phyloP scores from a whole-genome alignment of 1,140 invertebrate genomes.

The Temnothorax longispinosus region DNA sequence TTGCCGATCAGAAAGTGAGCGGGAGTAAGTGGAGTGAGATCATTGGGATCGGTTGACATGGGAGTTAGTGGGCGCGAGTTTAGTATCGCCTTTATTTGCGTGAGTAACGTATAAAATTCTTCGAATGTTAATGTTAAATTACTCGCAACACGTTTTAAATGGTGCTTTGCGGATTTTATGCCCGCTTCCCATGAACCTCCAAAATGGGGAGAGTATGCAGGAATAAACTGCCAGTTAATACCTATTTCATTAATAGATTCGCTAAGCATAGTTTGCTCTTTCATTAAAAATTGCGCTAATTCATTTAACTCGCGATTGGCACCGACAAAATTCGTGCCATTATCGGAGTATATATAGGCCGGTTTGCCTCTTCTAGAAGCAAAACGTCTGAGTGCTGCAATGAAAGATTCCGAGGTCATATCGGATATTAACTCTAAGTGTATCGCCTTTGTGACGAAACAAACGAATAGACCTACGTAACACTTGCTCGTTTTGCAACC shows the following conservation, averaged over 20 bases:
- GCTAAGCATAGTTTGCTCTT: background rate
- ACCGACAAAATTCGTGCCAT: background rate
- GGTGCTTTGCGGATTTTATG: slow-evolving; percentile 74
- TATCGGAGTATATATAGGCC: background rate
- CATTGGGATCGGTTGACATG: slow-evolving; percentile 54
- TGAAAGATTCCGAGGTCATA: background rate
- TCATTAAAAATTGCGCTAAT: background rate
- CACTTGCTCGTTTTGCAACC: background rate
- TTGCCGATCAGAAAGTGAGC: slow-evolving; percentile 75
- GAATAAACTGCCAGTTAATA: slow-evolving; percentile 65
- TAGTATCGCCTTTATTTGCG: slow-evolving; percentile 70
- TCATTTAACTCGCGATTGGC: background rate
- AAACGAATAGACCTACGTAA: background rate
- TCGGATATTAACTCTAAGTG: background rate
- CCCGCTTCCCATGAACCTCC: slow-evolving; percentile 79
- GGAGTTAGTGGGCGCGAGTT: slow-evolving; percentile 73
- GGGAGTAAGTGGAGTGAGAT: slow-evolving; percentile 67
- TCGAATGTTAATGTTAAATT: slow-evolving; percentile 61
- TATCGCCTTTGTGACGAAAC: background rate
- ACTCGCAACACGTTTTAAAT: slow-evolving; percentile 66
- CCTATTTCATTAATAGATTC: background rate
- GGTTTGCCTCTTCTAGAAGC: background rate
- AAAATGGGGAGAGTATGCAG: slow-evolving; percentile 77
- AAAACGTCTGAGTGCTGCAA: background rate
- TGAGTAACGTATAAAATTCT: slow-evolving; percentile 61